These are phyloP conservation scores for Drosophila tripunctata DNA, from an alignment of 2,888 invertebrate genomes.

Conservation along the genomic window DNA sequence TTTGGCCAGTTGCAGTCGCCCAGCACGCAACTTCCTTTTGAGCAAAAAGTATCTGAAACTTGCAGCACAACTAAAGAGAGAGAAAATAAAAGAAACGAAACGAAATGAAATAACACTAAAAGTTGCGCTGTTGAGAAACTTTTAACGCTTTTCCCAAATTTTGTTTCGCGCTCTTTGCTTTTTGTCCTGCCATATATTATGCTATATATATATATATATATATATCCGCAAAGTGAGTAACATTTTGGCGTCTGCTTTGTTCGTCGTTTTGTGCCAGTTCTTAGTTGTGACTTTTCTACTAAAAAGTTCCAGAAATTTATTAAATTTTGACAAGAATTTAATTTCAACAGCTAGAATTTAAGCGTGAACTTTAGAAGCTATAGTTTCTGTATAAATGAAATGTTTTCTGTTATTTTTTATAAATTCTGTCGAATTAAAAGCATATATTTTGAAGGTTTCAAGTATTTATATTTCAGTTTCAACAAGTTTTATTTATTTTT, in stretches of 20 bases:
- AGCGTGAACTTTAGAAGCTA: not conserved
- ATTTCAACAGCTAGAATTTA: not conserved
- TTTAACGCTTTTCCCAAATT: slow-evolving; percentile 20
- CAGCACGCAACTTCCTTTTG: slow-evolving; percentile 49
- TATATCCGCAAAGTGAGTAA: slow-evolving; percentile 47
- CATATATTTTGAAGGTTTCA: too few relatives aligned
- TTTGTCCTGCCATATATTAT: not conserved
- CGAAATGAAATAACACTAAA: slow-evolving; percentile 5
- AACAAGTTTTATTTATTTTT: too few relatives aligned
- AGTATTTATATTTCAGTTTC: too few relatives aligned
- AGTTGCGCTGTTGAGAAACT: slow-evolving; percentile 56
- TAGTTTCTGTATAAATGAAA: too few relatives aligned
- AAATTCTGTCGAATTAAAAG: too few relatives aligned
- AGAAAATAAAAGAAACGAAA: not conserved
- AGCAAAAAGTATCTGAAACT: slow-evolving; percentile 49
- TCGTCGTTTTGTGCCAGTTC: slow-evolving; percentile 36
- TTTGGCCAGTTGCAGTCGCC: slow-evolving; percentile 8
- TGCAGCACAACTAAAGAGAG: slow-evolving; percentile 32
- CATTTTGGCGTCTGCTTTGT: slow-evolving; percentile 15
- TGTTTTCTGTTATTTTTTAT: too few relatives aligned
- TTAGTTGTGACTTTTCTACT: slow-evolving; percentile 32
- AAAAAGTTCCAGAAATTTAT: slow-evolving; percentile 20
- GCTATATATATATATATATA: not conserved
- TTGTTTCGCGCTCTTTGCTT: too few relatives aligned
- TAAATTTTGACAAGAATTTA: slow-evolving; percentile 4